phyloP scores from a whole-genome alignment of 2,797 vertebrate genomes.

The Tenualosa ilisha region DNA sequence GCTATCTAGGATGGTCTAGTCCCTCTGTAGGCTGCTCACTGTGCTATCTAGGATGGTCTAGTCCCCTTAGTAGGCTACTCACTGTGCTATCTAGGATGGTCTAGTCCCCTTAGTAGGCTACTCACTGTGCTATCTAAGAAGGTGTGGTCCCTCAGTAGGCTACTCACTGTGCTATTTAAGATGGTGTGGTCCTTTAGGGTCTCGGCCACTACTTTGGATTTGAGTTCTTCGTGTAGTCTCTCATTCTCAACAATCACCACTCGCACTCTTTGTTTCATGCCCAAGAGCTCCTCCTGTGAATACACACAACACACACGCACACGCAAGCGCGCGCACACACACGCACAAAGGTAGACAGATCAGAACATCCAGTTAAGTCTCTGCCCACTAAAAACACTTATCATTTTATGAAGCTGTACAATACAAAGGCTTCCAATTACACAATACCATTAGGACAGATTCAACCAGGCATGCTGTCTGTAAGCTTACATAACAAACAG shows the following conservation, averaged over 20 bases:
- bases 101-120: neutral
- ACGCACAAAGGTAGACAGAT: neutral
- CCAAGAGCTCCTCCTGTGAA: conserved; percentile 84
- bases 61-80: no score
- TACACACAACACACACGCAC: conserved; percentile 23
- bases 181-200: conserved; percentile 76
- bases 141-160: conserved; percentile 72
- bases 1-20: no score
- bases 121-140: conserved; percentile 74
- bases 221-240: conserved; percentile 79
- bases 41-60: no score
- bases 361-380: neutral
- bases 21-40: no score
- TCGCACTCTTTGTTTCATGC: conserved; percentile 79
- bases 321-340: conserved; percentile 24
- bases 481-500: neutral
- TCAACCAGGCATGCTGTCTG: neutral
- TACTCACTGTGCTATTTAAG: conserved; percentile 25
- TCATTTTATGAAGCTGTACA: neutral
- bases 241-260: conserved; percentile 87
- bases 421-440: neutral
- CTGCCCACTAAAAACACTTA: neutral
- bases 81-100: no score
- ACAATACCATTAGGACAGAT: neutral
- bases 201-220: conserved; percentile 71